A percentile compares a stretch with the other conserved stretches of the same genome.
phyloP scores from a whole-genome alignment of 2,797 vertebrate species.

The Rhyacichthys aspro region DNA sequence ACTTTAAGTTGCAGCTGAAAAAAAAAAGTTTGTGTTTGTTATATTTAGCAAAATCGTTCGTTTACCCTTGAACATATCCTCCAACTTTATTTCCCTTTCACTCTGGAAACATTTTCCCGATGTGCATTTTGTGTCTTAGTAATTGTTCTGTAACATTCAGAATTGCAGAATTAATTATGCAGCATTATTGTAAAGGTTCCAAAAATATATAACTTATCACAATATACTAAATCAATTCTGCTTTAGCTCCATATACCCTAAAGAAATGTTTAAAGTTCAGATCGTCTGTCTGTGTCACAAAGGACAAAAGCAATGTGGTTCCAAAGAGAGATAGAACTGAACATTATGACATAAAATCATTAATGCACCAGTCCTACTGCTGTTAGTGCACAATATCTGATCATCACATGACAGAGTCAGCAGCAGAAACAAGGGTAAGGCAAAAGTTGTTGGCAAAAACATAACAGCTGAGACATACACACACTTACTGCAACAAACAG shows the following conservation, averaged over 20 bases:
- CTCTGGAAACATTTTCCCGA: too few relatives aligned
- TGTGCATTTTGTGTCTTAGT: too few relatives aligned
- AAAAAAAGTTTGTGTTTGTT: slow-evolving; percentile 22
- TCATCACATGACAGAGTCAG: too few relatives aligned
- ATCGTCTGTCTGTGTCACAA: not conserved
- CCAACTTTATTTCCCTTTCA: not conserved
- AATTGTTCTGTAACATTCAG: not conserved
- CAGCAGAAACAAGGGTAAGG: too few relatives aligned
- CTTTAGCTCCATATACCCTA: not conserved
- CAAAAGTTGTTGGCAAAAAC: too few relatives aligned
- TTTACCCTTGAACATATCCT: not conserved
- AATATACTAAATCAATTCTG: slow-evolving; percentile 1
- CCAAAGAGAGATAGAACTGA: slow-evolving; percentile 8
- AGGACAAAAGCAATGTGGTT: not conserved
- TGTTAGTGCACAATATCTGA: too few relatives aligned
- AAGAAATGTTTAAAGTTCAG: slow-evolving; percentile 3
- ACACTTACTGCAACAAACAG: too few relatives aligned
- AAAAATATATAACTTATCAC: not conserved
- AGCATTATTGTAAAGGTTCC: too few relatives aligned
- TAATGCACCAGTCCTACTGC: not conserved
- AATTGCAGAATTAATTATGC: too few relatives aligned
- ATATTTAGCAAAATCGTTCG: slow-evolving; percentile 25
- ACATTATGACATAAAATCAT: slow-evolving; percentile 15
- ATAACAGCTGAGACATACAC: too few relatives aligned
- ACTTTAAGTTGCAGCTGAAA: slow-evolving; percentile 50